Conservation (phyloP, 2,888 invertebrate species). For the Orthosia incerta region DNA sequence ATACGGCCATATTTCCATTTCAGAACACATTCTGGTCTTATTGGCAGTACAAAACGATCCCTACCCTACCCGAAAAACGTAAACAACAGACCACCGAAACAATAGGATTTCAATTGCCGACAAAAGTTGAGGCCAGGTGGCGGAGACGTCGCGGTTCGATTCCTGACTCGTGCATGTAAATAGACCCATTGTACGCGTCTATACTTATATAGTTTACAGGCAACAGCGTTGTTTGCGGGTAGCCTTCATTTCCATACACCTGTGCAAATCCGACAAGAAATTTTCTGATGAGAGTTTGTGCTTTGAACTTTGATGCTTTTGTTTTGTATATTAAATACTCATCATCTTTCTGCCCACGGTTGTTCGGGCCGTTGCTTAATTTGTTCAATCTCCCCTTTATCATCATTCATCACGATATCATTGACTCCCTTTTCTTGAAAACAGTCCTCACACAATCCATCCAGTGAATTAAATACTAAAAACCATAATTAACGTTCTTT, state of each 20-base stretch:
- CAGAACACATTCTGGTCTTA: slow-evolving; percentile 43
- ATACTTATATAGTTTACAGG: slow-evolving; percentile 38
- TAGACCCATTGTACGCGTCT: slow-evolving; percentile 61
- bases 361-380: background rate
- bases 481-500: background rate
- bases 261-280: slow-evolving; percentile 45
- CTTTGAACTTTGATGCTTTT: slow-evolving; percentile 11
- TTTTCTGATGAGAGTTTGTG: slow-evolving; percentile 28
- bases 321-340: slow-evolving; percentile 9
- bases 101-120: slow-evolving; percentile 65
- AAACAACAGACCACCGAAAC: slow-evolving; percentile 59
- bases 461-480: background rate
- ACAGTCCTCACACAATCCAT: background rate
- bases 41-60: slow-evolving; percentile 60
- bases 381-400: too few species aligned
- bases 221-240: slow-evolving; percentile 27
- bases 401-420: too few species aligned
- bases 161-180: slow-evolving; percentile 67
- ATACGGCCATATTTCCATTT: slow-evolving; percentile 48
- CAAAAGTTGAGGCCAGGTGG: slow-evolving; percentile 65
- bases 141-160: slow-evolving; percentile 68
- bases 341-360: background rate
- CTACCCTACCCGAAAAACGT: slow-evolving; percentile 48
- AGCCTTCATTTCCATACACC: slow-evolving; percentile 61
- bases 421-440: too few species aligned